These are phyloP conservation scores for Notarius lentiginosus DNA, from an alignment of 2,113 vertebrate species.

Conservation along the genomic window DNA sequence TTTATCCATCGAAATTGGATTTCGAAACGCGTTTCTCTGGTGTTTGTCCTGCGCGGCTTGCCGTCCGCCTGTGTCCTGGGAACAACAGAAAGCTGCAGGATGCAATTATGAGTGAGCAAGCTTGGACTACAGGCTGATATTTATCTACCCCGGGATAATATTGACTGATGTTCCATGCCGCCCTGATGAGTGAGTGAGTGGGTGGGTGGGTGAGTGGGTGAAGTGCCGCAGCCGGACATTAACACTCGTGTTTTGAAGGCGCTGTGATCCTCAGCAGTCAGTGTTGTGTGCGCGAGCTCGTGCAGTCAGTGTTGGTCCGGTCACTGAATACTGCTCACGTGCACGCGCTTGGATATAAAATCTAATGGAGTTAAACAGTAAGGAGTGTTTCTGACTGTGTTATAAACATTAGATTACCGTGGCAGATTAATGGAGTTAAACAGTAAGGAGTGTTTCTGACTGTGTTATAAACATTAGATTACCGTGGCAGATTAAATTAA, in stretches of 20 bases:
- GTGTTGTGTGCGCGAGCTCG: background rate
- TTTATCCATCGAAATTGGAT: background rate
- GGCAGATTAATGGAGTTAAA: background rate
- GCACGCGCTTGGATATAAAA: background rate
- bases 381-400: background rate
- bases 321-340: background rate
- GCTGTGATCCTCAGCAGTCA: background rate
- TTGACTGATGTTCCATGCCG: background rate
- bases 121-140: background rate
- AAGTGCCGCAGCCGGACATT: no score
- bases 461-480: background rate
- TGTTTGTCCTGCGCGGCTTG: conserved; percentile 5
- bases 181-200: background rate
- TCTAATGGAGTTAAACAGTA: background rate
- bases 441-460: background rate
- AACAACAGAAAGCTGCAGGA: background rate
- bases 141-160: background rate
- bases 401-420: background rate
- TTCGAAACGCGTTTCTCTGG: background rate
- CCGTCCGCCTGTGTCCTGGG: background rate
- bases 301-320: background rate
- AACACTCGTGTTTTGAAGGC: no score
- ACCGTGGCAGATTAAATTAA: background rate
- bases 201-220: background rate
- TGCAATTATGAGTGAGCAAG: background rate